Conservation (phyloP, 2,113 vertebrate species). For the Blennius ocellaris region DNA sequence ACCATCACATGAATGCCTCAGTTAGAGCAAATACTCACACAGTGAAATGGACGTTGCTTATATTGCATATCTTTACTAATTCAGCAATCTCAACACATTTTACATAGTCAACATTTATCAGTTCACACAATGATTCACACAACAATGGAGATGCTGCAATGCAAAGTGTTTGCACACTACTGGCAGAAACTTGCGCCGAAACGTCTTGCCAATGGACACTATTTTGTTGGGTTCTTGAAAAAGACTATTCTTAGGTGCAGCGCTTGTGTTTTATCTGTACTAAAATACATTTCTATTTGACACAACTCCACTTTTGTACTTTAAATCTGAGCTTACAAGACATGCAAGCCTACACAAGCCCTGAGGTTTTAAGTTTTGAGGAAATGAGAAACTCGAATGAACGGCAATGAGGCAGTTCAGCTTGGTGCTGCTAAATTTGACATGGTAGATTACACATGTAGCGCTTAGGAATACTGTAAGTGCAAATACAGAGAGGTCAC, state of each 20-base stretch:
- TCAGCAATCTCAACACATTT: too few relatives aligned
- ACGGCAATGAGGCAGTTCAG: constrained; percentile 22
- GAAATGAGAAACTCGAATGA: constrained; percentile 24
- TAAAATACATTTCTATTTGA: constrained; percentile 6
- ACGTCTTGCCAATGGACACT: too few relatives aligned
- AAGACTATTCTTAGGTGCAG: background rate
- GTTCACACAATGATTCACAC: too few relatives aligned
- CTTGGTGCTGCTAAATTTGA: constrained; percentile 27
- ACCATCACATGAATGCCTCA: too few relatives aligned
- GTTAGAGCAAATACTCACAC: too few relatives aligned
- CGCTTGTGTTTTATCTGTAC: background rate
- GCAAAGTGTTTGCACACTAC: too few relatives aligned
- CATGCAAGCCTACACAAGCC: constrained; percentile 13
- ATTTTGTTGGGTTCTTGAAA: background rate
- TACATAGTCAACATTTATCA: too few relatives aligned
- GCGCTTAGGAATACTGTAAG: constrained; percentile 14
- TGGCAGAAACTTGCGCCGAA: too few relatives aligned
- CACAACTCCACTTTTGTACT: constrained; percentile 3
- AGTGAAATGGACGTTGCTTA: too few relatives aligned
- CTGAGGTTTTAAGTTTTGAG: constrained; percentile 8
- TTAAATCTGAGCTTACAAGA: constrained; percentile 7
- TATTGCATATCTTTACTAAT: too few relatives aligned
- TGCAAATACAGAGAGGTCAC: constrained; percentile 4
- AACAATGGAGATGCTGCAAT: too few relatives aligned
- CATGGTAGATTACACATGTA: constrained; percentile 8